Conservation (phyloP, 2,797 vertebrate species). For the Hoplostethus atlanticus region DNA sequence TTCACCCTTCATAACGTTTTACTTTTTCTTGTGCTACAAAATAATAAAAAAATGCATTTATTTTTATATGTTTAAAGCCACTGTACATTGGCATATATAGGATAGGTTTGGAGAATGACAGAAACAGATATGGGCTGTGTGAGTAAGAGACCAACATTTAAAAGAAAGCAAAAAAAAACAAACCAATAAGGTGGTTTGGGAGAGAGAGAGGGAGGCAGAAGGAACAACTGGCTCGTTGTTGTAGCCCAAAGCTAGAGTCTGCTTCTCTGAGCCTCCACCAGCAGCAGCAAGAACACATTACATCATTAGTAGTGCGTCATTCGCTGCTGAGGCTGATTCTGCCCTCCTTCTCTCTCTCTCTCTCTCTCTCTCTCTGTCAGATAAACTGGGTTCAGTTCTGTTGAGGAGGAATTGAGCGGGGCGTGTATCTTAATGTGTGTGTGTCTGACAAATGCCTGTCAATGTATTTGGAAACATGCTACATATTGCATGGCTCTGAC, state of each 20-base stretch:
- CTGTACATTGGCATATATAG: no score
- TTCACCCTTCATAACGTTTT: no score
- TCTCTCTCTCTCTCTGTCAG: constrained; percentile 11
- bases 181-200: neutral
- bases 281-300: constrained; percentile 56
- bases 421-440: constrained; percentile 1
- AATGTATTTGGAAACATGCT: constrained; percentile 1
- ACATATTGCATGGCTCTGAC: constrained; percentile 32
- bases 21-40: no score
- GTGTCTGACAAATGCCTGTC: constrained; percentile 15
- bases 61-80: no score
- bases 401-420: neutral
- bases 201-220: constrained; percentile 1
- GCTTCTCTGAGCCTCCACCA: constrained; percentile 20
- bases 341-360: constrained; percentile 36
- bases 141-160: neutral
- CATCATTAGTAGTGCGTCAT: constrained; percentile 63
- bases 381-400: constrained; percentile 7
- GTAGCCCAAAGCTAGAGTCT: constrained; percentile 38
- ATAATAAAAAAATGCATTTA: no score
- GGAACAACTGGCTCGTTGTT: constrained; percentile 18
- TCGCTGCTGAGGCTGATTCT: constrained; percentile 35
- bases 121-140: neutral
- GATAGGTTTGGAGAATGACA: neutral
- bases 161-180: neutral